phyloP scores from a whole-genome alignment of 1,140 invertebrate genomes.

The Drosophila erecta region DNA sequence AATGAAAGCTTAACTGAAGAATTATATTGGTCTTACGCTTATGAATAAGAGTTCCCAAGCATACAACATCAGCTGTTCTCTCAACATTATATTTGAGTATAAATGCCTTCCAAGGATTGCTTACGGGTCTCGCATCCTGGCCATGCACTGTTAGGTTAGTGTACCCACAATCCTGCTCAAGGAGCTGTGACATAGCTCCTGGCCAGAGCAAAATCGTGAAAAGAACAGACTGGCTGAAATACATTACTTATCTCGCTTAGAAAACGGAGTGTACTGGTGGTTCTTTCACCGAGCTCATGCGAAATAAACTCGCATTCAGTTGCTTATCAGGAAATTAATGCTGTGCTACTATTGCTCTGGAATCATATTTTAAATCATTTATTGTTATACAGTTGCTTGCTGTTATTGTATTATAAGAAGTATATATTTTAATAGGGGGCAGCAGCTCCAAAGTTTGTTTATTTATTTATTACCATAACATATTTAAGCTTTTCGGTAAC shows the following conservation, averaged over 20 bases:
- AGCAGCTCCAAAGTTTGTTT: too few species aligned
- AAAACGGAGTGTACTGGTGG: neutral
- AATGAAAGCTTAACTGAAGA: too few species aligned
- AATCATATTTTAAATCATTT: too few species aligned
- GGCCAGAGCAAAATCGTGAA: neutral
- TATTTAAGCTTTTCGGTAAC: too few species aligned
- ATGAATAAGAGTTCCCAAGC: constrained; percentile 11
- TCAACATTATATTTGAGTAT: neutral
- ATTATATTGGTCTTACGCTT: neutral
- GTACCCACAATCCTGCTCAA: constrained; percentile 1
- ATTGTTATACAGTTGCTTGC: too few species aligned
- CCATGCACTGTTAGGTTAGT: neutral
- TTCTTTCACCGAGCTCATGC: neutral
- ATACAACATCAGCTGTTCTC: neutral
- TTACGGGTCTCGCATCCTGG: neutral
- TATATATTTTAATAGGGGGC: too few species aligned
- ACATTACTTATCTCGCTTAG: neutral
- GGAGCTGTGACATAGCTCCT: neutral
- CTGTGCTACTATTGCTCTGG: too few species aligned
- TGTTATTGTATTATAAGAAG: too few species aligned
- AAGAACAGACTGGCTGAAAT: too few species aligned
- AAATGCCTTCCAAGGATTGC: constrained; percentile 16
- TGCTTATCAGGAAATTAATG: neutral
- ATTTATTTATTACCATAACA: too few species aligned
- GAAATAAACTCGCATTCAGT: neutral